phyloP scores from a whole-genome alignment of 2,888 invertebrate species.

The Phragmatobia fuliginosa region DNA sequence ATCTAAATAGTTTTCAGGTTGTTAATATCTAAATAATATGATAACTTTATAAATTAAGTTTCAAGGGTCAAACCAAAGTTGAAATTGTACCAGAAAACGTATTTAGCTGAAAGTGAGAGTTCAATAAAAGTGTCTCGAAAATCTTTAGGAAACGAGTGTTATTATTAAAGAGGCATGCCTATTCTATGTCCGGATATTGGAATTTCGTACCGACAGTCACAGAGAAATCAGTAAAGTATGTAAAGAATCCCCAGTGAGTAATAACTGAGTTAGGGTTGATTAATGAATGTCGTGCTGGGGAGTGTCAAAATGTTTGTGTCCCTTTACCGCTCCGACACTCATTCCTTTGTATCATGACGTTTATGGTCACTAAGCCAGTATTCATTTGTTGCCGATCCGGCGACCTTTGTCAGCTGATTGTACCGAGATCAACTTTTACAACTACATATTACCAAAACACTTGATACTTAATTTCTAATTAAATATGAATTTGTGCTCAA shows the following conservation, averaged over 20 bases:
- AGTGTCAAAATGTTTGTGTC: conserved; percentile 47
- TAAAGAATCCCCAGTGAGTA: conserved; percentile 48
- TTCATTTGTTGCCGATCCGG: conserved; percentile 34
- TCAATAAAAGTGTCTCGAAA: conserved; percentile 22
- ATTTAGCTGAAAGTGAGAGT: not conserved
- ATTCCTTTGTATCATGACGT: conserved; percentile 39
- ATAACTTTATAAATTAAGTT: not conserved
- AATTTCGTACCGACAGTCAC: conserved; percentile 32
- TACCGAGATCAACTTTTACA: no score
- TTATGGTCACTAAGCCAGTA: conserved; percentile 44
- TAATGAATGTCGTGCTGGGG: conserved; percentile 47
- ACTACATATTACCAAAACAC: no score
- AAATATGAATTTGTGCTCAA: no score
- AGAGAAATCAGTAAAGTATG: conserved; percentile 44
- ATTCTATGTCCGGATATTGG: conserved; percentile 44
- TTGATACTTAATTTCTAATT: no score
- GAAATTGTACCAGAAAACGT: not conserved
- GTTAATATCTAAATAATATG: not conserved
- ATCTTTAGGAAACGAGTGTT: conserved; percentile 20
- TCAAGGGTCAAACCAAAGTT: not conserved
- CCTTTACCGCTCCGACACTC: conserved; percentile 40
- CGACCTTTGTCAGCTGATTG: no score
- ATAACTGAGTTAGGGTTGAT: conserved; percentile 52
- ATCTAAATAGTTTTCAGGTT: not conserved
- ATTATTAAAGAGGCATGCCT: conserved; percentile 30